Percentiles rank a stretch among this genome's conserved stretches.
phyloP scores from a whole-genome alignment of 2,797 vertebrate genomes.

The Hephaestus fuliginosus region DNA sequence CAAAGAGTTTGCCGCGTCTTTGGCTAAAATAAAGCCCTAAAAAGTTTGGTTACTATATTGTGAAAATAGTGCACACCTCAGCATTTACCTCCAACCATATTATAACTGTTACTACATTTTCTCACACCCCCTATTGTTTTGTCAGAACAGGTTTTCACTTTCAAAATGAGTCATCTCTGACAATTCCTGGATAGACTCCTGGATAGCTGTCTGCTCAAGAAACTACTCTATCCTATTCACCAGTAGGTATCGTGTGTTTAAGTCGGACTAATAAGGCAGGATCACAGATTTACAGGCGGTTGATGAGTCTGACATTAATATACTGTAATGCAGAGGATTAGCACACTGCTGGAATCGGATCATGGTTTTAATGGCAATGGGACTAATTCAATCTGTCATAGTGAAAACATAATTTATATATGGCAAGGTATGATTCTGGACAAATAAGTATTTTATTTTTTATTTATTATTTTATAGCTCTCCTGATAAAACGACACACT shows the following conservation, averaged over 20 bases:
- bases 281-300: constrained; percentile 30
- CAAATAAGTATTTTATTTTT: background rate
- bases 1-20: background rate
- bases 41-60: background rate
- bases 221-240: background rate
- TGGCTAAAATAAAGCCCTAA: background rate
- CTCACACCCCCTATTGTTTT: constrained; percentile 3
- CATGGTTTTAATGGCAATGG: constrained; percentile 5
- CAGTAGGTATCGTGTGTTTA: constrained; percentile 22
- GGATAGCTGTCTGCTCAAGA: background rate
- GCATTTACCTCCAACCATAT: background rate
- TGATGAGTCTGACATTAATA: constrained; percentile 17
- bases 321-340: constrained; percentile 37
- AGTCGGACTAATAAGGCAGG: constrained; percentile 23
- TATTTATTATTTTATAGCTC: background rate
- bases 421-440: background rate
- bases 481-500: background rate
- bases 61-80: background rate
- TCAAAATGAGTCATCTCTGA: constrained; percentile 1
- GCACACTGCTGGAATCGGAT: background rate
- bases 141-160: constrained; percentile 25
- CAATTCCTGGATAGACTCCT: background rate
- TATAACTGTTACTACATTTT: background rate
- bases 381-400: background rate
- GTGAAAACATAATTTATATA: constrained; percentile 8